These are phyloP conservation scores for Chaetorhynchus papuensis DNA, from an alignment of 2,113 vertebrate genomes.

Conservation along the genomic window DNA sequence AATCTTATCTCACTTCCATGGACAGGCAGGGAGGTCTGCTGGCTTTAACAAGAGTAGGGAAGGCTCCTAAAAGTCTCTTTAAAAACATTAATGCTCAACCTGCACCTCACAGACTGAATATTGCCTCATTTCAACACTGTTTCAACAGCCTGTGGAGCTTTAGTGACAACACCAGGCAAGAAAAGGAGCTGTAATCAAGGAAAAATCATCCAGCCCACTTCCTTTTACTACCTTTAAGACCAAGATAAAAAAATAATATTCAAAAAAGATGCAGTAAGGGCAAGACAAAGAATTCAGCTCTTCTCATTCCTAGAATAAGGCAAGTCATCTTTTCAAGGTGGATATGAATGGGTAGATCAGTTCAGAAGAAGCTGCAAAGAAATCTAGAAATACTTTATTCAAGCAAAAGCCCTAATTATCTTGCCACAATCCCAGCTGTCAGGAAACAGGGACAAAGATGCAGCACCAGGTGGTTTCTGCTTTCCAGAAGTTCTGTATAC, in stretches of 20 bases:
- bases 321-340: neutral
- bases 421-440: neutral
- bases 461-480: neutral
- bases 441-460: neutral
- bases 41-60: neutral
- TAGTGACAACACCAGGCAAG: neutral
- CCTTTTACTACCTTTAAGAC: neutral
- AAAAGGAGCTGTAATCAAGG: neutral
- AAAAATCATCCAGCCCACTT: neutral
- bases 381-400: neutral
- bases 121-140: neutral
- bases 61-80: conserved; percentile 16
- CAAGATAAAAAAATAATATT: neutral
- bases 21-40: neutral
- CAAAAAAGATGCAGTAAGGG: neutral
- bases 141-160: neutral
- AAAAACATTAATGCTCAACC: neutral
- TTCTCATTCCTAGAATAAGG: neutral
- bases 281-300: neutral
- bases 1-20: neutral
- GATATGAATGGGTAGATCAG: neutral
- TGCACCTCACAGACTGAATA: neutral
- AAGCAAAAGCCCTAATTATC: neutral
- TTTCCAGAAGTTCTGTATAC: neutral
- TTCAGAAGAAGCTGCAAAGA: neutral